Percentiles rank a stretch among this genome's conserved stretches.
These are phyloP conservation scores for Pao palembangensis DNA, from an alignment of 2,113 vertebrate genomes.

Conservation along the genomic window DNA sequence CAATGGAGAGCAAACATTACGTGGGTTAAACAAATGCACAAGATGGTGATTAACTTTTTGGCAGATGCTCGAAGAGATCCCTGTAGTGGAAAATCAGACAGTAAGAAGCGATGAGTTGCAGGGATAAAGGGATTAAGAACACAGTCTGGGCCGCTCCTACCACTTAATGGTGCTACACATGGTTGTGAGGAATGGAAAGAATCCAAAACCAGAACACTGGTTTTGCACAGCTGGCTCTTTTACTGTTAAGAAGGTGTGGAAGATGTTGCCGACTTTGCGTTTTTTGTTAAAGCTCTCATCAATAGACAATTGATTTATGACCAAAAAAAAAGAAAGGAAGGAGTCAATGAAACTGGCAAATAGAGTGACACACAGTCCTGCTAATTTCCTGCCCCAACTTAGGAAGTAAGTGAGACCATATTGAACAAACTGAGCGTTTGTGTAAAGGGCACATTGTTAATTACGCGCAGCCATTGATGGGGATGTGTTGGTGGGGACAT, in stretches of 20 bases:
- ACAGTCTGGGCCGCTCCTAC: conserved; percentile 43
- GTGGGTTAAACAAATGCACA: not conserved
- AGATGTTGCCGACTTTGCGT: not conserved
- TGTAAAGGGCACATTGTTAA: conserved; percentile 37
- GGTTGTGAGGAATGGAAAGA: conserved; percentile 9
- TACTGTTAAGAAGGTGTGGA: conserved; percentile 14
- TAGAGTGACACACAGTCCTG: conserved; percentile 19
- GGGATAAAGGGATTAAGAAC: conserved; percentile 66
- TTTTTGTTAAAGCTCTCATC: conserved; percentile 14
- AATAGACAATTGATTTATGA: conserved; percentile 38
- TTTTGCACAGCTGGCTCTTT: conserved; percentile 25
- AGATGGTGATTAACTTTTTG: conserved; percentile 50
- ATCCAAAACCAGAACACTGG: conserved; percentile 5
- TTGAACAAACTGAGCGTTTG: conserved; percentile 51
- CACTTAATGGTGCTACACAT: conserved; percentile 47
- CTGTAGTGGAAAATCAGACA: conserved; percentile 41
- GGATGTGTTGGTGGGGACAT: conserved; percentile 32
- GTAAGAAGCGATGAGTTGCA: conserved; percentile 48
- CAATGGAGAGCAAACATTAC: not conserved
- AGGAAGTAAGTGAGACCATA: conserved; percentile 55
- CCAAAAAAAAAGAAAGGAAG: not conserved
- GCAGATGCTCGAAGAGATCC: conserved; percentile 37
- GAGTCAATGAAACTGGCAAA: conserved; percentile 42
- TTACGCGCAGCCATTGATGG: conserved; percentile 45
- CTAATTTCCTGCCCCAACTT: conserved; percentile 57